Conservation (phyloP, 1,140 invertebrate genomes). For the Aphaenogaster rudis region DNA sequence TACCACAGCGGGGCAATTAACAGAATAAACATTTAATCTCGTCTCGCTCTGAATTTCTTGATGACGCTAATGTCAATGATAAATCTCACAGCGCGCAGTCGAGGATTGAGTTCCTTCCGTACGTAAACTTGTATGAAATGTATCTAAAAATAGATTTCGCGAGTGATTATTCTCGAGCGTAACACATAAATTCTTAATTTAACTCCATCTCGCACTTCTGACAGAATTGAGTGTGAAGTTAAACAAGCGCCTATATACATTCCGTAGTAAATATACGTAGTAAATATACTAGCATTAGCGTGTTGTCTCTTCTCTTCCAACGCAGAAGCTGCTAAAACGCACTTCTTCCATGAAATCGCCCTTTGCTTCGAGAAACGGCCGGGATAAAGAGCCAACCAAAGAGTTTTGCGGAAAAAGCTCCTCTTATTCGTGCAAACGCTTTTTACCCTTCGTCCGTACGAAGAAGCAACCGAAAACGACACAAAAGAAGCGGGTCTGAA, state of each 20-base stretch:
- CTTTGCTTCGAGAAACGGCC: constrained; percentile 34
- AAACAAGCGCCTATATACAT: background rate
- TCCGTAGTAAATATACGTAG: background rate
- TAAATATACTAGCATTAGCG: constrained; percentile 19
- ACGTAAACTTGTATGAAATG: background rate
- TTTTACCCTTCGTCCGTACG: constrained; percentile 50
- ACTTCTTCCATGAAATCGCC: constrained; percentile 44
- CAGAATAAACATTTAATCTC: constrained; percentile 75
- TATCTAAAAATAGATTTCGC: background rate
- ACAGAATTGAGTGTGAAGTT: background rate
- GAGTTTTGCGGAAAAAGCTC: constrained; percentile 55
- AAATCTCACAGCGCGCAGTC: constrained; percentile 15
- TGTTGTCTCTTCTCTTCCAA: constrained; percentile 23
- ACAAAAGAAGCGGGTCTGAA: constrained; percentile 53
- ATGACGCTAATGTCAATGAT: constrained; percentile 55
- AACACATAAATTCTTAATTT: background rate
- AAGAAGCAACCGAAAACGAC: constrained; percentile 58
- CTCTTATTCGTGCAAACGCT: constrained; percentile 54
- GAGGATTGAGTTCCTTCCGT: background rate
- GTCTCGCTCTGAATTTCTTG: constrained; percentile 45
- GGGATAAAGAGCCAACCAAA: constrained; percentile 51
- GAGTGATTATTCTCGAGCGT: background rate
- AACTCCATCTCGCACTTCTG: background rate
- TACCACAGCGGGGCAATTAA: constrained; percentile 70
- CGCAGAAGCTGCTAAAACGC: constrained; percentile 19